Base-by-base conservation (phyloP, 2,888 invertebrate species). In the Nipponacmea schrenckii region DNA sequence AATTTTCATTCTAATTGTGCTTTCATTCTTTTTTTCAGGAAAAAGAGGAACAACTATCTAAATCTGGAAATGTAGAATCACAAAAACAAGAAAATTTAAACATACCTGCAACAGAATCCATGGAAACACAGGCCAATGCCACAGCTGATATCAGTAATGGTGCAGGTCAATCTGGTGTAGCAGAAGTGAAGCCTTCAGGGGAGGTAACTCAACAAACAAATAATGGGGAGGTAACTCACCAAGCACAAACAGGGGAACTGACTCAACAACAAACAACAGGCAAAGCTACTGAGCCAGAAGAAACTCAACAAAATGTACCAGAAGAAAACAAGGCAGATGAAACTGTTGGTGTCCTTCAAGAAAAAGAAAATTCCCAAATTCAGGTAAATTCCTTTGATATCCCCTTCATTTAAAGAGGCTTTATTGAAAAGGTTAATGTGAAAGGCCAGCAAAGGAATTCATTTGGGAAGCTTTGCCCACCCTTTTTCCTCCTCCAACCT, bases 281-380 rank as follows among this genome's bases (percentile, higher is more conserved):
- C 5, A 68, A 74, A 63, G 64, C 64, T 45, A 63, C 45, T 17
- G 69, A 67, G 26, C 64, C 64, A 50, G 20, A 5, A 48, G 67
- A 67, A 3, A 67, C 65, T 62, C 65, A 76, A 5, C 12, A 65
- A 31, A 14, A 67, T 46, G 66, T 48, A 20, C 63, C 17, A 31
- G 67, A 62, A 3, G 69, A 63, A 62, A 26, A 62, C 27, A 69
- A 74, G 62, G 15, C 62, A 20, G 62, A 68, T 64, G 64, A 66
- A 39, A 45, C 45, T 20, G 66, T 64, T 44, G 15, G 44, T 64
- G 7, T 45, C 44, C 20, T 45, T 39, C 39, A 39, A 5, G 39
- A 10, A 39, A 5, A 39, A 10, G 39, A 39, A 39, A 39, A 10
- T 10, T 39, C 39, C 1, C 7, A 5, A 5, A 39, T 39, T 39